These are phyloP conservation scores for Girardinus metallicus DNA, from an alignment of 2,797 vertebrate species.

Conservation along the genomic window DNA sequence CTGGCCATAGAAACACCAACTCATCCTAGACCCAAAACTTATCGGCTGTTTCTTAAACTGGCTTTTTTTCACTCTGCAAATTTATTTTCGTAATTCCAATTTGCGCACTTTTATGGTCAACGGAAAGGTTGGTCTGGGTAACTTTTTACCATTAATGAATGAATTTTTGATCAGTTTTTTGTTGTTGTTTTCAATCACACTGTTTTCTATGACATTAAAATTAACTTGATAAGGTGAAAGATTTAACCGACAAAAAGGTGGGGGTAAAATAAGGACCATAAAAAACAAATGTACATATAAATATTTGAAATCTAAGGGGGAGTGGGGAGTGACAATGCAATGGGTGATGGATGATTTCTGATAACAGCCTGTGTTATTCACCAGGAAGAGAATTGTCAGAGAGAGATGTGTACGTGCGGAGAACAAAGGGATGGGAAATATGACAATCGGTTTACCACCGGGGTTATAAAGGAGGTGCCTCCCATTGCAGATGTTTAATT, in stretches of 20 bases:
- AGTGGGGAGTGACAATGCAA: background rate
- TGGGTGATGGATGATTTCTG: background rate
- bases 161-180: background rate
- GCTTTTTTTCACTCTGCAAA: no score
- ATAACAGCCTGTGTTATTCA: constrained; percentile 3
- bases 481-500: constrained; percentile 58
- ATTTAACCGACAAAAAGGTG: background rate
- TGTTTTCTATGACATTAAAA: background rate
- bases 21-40: no score
- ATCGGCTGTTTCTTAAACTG: no score
- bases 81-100: no score
- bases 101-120: no score
- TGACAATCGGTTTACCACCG: constrained; percentile 42
- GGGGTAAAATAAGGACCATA: background rate
- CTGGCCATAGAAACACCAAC: no score
- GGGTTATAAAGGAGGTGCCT: constrained; percentile 41
- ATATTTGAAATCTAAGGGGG: background rate
- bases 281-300: background rate
- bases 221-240: background rate
- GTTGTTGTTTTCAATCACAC: background rate
- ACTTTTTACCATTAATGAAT: background rate
- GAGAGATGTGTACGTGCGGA: constrained; percentile 7
- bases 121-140: background rate
- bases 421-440: constrained; percentile 17
- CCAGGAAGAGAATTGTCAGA: constrained; percentile 5